Base-by-base conservation (phyloP, 2,797 vertebrate species). In the Sternarchorhynchus goeldii region DNA sequence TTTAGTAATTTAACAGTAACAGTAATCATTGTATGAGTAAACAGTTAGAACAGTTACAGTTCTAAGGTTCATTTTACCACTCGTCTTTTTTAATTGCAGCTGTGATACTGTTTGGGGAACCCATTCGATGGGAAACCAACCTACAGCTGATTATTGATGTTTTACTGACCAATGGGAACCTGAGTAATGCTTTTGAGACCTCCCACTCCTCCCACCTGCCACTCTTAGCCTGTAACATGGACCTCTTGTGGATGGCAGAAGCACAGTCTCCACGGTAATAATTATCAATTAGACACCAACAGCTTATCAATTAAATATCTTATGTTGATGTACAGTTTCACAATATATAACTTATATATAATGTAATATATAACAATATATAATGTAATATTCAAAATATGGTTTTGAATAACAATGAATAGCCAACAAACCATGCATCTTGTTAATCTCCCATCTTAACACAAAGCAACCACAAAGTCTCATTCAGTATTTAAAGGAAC, bases 81-180 rank as follows among this genome's bases (percentile, higher is more conserved):
- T 60, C 18, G n/a, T 29, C 79, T 75, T 21, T 81, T 85, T 2
- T 65, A 56, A n/a, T 80, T 73, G 0, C 82, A 97, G 96, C 93
- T 0, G 90, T 97, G 79, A 89, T 97, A 82, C 83, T 97, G 60
- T 95, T 97, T 55, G 95, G 95, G 6, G 96, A 97, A 86, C 95
- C 96, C 29, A 88, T 96, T 65, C 91, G 94, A 84, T 97, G 96
- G 96, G 96, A 97, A 83, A 96, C 94, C 17, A 96, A 95, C 85
- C 89, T 97, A 14, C 96, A 97, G 90, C 73, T 97, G 74, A 91
- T 97, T 29, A 88, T 95, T 5, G 96, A 97, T 6, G 93, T 96
- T 69, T 85, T 97, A 72, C 85, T 97, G 87, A 96, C 95, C 17
- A 92, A 92, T 36, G 96, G 96, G 77, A 93, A 89, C 20, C 94